Conservation (phyloP, 2,888 invertebrate genomes). For the Hirtodrosophila confusa region DNA sequence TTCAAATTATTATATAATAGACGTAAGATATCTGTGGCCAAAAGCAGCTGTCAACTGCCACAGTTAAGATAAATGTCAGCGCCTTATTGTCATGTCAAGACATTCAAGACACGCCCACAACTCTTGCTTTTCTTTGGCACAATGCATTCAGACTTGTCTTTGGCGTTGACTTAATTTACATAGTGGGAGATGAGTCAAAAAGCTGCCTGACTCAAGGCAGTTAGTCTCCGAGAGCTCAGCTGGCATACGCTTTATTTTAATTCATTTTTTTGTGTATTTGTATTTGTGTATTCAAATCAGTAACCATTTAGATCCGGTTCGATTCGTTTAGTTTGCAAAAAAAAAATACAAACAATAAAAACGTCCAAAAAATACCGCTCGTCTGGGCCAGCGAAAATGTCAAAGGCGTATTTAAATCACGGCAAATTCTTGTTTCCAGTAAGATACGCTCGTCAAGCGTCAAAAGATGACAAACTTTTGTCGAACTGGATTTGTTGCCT, state of each 20-base stretch:
- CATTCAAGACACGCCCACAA: conserved; percentile 46
- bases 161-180: conserved; percentile 48
- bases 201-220: conserved; percentile 47
- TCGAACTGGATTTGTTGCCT: conserved; percentile 35
- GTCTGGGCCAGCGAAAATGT: conserved; percentile 53
- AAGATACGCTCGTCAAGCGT: conserved; percentile 25
- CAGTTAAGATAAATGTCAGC: conserved; percentile 23
- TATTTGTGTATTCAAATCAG: conserved; percentile 58
- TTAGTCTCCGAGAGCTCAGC: conserved; percentile 13
- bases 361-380: conserved; percentile 37
- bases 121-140: conserved; percentile 35
- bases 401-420: conserved; percentile 63
- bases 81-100: conserved; percentile 20
- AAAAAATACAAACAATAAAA: conserved; percentile 27
- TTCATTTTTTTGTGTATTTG: not conserved
- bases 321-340: conserved; percentile 60
- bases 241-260: conserved; percentile 4
- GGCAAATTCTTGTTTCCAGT: conserved; percentile 39
- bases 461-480: conserved; percentile 49
- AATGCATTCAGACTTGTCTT: conserved; percentile 15
- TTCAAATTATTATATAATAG: no score
- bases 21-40: no score
- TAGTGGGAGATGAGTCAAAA: conserved; percentile 46
- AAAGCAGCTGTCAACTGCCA: conserved; percentile 15
- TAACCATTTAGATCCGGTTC: conserved; percentile 75